Conservation (phyloP, 2,113 vertebrate genomes). For the Oryzias celebensis region DNA sequence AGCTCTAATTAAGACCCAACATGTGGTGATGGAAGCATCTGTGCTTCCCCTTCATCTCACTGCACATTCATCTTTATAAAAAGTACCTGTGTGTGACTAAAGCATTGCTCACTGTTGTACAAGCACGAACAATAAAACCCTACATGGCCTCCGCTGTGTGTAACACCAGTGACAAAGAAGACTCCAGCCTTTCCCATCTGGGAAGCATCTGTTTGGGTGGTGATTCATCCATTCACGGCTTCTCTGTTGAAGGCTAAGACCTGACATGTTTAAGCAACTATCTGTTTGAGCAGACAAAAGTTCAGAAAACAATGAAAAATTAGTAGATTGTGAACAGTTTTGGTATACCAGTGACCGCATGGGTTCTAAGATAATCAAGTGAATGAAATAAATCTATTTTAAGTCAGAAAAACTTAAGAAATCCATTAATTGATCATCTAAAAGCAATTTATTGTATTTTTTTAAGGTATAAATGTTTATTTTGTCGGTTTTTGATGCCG, state of each 20-base stretch:
- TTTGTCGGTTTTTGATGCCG: no score
- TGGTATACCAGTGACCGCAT: no score
- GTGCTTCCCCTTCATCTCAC: neutral
- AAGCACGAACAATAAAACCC: conserved; percentile 25
- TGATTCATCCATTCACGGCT: conserved; percentile 44
- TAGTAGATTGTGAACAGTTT: no score
- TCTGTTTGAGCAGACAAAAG: conserved; percentile 1
- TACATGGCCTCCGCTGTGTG: conserved; percentile 51
- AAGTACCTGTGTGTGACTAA: conserved; percentile 31
- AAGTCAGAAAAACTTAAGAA: no score
- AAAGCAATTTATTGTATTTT: no score
- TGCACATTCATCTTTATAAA: no score
- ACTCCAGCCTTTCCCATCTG: conserved; percentile 51
- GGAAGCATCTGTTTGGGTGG: conserved; percentile 52
- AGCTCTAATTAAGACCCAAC: conserved; percentile 40
- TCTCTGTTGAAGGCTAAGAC: conserved; percentile 19
- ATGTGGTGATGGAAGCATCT: conserved; percentile 26
- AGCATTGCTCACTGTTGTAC: conserved; percentile 38
- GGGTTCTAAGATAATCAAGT: no score
- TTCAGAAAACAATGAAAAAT: neutral
- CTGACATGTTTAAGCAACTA: conserved; percentile 32
- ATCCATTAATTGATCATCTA: no score
- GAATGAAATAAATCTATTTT: no score
- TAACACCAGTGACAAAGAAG: conserved; percentile 46
- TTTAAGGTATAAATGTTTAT: no score